Base-by-base conservation (phyloP, 2,888 invertebrate species). In the Stegana nigrithorax region DNA sequence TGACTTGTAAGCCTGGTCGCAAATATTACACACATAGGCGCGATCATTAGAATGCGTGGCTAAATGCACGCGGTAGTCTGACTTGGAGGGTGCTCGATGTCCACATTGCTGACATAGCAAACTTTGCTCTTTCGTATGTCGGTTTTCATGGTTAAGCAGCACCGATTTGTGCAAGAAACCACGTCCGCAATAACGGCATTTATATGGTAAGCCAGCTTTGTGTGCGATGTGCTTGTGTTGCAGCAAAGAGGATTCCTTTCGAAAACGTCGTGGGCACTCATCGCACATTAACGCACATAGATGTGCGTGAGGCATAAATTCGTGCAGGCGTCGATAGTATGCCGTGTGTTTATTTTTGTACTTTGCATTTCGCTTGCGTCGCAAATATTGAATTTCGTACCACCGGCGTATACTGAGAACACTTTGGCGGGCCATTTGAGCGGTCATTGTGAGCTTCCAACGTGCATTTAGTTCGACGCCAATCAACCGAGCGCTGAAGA, bases 21-120 rank as follows among this genome's bases (percentile, higher is more conserved):
- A 73, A 5, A 62, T 1, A 26, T 72, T 73, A 21, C 72, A 72
- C n/a, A 51, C 62, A 36, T 53, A 73, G 19, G 69, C 68, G 0
- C 73, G 60, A 10, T 60, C 59, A 0, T 67, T 68, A 7, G 50
- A 61, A 21, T 73, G 72, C 5, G 58, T 53, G 1, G 27, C 32
- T 14, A 65, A 5, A 44, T 72, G 72, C 5, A 26, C 42, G 0
- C 47, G 50, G n/a, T 62, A 67, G 10, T 72, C 72, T 60, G 72
- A 72, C 23, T 70, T 73, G 12, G 32, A 63, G 0, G 70, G 53
- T 1, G 72, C 62, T 42, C 62, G 62, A 44, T 72, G 73, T n/a
- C 29, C 65, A 57, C 72, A 72, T 1, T 29, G 26, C 2, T 19
- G 47, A 23, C 72, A 73, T 25, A 64, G 56, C 65, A 66, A 72